Base-by-base conservation (phyloP, 2,113 vertebrate species). In the Oreochromis spilurus region DNA sequence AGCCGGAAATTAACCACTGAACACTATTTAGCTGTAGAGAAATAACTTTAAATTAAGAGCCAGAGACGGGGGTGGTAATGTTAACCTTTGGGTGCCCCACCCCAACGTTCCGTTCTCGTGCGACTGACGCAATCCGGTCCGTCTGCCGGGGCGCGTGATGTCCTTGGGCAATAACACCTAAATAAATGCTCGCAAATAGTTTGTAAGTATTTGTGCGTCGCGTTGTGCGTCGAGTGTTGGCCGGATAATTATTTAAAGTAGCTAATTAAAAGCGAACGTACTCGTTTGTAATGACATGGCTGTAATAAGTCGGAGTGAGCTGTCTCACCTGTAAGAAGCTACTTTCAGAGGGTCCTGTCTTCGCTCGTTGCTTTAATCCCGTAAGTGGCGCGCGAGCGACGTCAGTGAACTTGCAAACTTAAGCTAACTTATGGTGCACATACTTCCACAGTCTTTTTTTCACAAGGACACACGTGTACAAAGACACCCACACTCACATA, bases 321-420 rank as follows among this genome's bases (percentile, higher is more conserved):
- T 3, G 40, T 31, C 92, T 92, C 85, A 94, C 93, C 93, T 87
- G 79, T 19, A 81, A 21, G 67, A 4, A 1, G 79, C 83, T 53
- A 3, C 1, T 60, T 52, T 75, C 77, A 31, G 21, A 17, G 9
- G 10, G 4, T 70, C 77, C 29, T 8, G 21, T 14, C 53, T 21
- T 21, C 50, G 17, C 54, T 10, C 7, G 2, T 48, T 1, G 52
- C 13, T 34, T 10, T 9, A 21, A 4, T 62, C 79, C 43, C 14
- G 8, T 4, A 1, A 1, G 5, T 24, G 40, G 72, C 16, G 13
- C 52, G 53, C 65, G 58, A 48, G 60, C 40, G 2, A n/a, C 29
- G 2, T 19, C 14, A 78, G 2, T 40, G 3, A 70, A 26, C 19
- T 3, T 4, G 21, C 19, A 13, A 17, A n/a, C 9, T 57, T 24